These are phyloP conservation scores for Arnoldichthys spilopterus DNA, from an alignment of 2,797 vertebrate species.

Conservation along the genomic window DNA sequence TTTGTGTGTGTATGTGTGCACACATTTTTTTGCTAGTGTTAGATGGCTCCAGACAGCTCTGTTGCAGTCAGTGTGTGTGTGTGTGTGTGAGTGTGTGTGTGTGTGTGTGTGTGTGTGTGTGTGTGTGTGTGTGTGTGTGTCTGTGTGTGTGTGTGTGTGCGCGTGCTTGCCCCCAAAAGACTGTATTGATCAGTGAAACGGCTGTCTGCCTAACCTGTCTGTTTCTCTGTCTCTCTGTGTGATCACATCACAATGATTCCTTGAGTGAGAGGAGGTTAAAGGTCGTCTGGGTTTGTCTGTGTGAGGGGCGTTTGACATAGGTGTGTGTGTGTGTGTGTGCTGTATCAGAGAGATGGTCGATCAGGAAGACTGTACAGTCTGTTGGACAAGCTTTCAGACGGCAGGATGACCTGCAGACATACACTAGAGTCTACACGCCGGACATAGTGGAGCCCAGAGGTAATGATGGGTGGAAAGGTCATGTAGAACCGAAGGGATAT, in stretches of 20 bases:
- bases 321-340: conserved; percentile 14
- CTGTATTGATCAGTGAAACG: conserved; percentile 56
- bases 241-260: conserved; percentile 32
- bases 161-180: conserved; percentile 18
- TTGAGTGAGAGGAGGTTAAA: conserved; percentile 50
- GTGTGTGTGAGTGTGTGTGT: conserved; percentile 32
- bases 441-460: background rate
- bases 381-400: conserved; percentile 36
- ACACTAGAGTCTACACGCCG: conserved; percentile 5
- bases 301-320: conserved; percentile 31
- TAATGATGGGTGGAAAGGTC: background rate
- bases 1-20: conserved; percentile 22
- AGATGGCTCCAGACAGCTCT: conserved; percentile 36
- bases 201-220: conserved; percentile 55
- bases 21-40: conserved; percentile 6
- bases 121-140: conserved; percentile 34
- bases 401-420: conserved; percentile 28
- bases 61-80: conserved; percentile 31
- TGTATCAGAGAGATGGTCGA: conserved; percentile 2
- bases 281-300: conserved; percentile 39
- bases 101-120: conserved; percentile 29
- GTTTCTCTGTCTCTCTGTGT: conserved; percentile 36
- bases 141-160: conserved; percentile 34
- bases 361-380: conserved; percentile 28
- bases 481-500: background rate